Evolutionary conservation across 2,797 vertebrate species (phyloP).

Genomic region (Crocidura indochinensis): DNA sequence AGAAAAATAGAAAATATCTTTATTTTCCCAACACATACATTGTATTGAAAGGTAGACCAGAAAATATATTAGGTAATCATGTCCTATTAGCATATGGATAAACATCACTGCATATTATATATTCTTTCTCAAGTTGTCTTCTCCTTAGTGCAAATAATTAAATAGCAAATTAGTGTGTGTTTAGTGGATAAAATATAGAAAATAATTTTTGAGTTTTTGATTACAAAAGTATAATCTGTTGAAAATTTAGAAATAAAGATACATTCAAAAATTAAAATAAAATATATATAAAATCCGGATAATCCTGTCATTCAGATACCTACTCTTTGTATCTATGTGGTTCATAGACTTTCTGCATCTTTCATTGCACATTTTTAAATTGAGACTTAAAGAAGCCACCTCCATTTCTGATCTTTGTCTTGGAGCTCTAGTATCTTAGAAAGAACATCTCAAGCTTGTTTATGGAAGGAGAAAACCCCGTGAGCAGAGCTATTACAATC

Average conservation of each 20-base stretch:
- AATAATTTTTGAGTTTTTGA: constrained; percentile 12
- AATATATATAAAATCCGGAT: background rate
- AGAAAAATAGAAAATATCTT: background rate
- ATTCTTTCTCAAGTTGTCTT: background rate
- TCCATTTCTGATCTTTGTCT: background rate
- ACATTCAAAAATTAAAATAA: background rate
- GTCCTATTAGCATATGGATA: background rate
- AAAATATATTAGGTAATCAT: background rate
- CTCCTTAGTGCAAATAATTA: background rate
- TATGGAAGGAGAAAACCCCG: too few relatives aligned
- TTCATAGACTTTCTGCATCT: background rate
- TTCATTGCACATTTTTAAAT: background rate
- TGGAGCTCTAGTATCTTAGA: too few relatives aligned
- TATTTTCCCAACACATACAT: background rate
- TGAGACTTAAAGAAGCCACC: background rate
- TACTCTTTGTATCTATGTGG: background rate
- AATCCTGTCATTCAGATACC: background rate
- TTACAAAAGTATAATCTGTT: constrained; percentile 27
- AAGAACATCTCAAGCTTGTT: too few relatives aligned
- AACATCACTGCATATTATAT: background rate
- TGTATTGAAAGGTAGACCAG: background rate
- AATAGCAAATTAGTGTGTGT: constrained; percentile 20
- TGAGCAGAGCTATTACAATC: too few relatives aligned
- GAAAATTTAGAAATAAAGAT: constrained; percentile 14
- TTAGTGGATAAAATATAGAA: constrained; percentile 37